A percentile compares a stretch with the other conserved stretches of the same genome.
phyloP scores from a whole-genome alignment of 2,113 vertebrate species.

The Ploceus nigricollis region DNA sequence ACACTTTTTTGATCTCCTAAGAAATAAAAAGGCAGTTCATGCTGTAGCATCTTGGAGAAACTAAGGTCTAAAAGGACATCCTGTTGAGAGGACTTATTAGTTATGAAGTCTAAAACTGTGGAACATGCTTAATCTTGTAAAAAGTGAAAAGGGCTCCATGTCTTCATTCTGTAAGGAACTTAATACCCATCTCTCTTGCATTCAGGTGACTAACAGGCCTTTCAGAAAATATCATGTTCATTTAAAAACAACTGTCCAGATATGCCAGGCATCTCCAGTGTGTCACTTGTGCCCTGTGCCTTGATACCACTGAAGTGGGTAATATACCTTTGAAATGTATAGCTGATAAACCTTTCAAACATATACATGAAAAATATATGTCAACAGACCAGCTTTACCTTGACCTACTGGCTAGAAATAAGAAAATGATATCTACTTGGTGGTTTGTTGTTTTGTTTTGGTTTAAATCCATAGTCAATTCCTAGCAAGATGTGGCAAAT shows the following conservation, averaged over 20 bases:
- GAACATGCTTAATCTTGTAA: background rate
- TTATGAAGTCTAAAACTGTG: background rate
- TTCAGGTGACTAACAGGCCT: background rate
- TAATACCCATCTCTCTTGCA: background rate
- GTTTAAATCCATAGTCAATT: background rate
- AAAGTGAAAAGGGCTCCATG: background rate
- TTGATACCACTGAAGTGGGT: background rate
- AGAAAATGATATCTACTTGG: background rate
- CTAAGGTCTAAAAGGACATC: background rate
- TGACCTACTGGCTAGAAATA: background rate
- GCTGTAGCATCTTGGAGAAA: background rate
- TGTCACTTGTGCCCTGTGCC: background rate
- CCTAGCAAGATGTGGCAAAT: background rate
- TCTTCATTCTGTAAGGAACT: background rate
- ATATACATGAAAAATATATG: background rate
- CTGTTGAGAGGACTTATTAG: background rate
- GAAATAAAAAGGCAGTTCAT: background rate
- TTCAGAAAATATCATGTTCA: background rate
- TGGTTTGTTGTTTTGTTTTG: background rate
- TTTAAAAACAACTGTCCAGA: background rate
- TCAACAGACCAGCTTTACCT: background rate
- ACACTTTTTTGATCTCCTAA: background rate
- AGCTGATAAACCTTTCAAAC: background rate
- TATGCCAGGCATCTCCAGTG: background rate
- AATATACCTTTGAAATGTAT: background rate